Evolutionary conservation across 2,113 vertebrate genomes (phyloP), one percentile per base, ranked within the genome.

Genomic region (Clupea harengus): DNA sequence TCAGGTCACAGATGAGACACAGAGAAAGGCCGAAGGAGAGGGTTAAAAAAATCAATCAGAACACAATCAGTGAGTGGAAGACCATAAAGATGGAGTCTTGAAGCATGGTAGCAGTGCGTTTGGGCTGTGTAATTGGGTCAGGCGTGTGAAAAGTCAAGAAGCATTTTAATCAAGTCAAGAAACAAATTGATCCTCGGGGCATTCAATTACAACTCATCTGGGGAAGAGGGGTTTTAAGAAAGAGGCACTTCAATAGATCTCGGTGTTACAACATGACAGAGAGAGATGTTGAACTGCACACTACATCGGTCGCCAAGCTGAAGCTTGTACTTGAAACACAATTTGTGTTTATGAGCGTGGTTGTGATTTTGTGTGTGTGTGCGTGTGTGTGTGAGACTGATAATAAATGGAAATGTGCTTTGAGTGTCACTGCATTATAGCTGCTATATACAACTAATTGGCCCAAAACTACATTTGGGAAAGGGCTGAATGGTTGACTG

Each of bases 161-260:
- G 85, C 81, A 89, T 94, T 91, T 87, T 91, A 92, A 92, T 93
- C 90, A 93, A 92, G 92, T 86, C 64, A 80, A 88, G 83, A 92
- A 89, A 91, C 90, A 86, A 87, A 84, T 82, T 20, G 81, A 80
- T 22, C 81, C 78, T 88, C 81, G 85, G 7, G 86, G 89, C 90
- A 46, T 83, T 87, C 90, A 91, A 89, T 91, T 89, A 88, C 54
- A 78, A 87, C 85, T 67, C 84, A 87, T 84, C 50, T 52, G 82
- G 85, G 39, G 86, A 80, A 87, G 50, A 60, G 81, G 44, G 84
- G 18, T 15, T 85, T 49, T n/a, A 64, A 82, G n/a, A 32, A 54
- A 81, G 22, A 57, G 64, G 44, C 25, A 25, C 17, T 80, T 39
- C 45, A 84, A 81, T 88, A 87, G 83, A 88, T n/a, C 46, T 28